Evolutionary conservation across 2,113 vertebrate species (phyloP).

Genomic region (Varanus salvator): DNA sequence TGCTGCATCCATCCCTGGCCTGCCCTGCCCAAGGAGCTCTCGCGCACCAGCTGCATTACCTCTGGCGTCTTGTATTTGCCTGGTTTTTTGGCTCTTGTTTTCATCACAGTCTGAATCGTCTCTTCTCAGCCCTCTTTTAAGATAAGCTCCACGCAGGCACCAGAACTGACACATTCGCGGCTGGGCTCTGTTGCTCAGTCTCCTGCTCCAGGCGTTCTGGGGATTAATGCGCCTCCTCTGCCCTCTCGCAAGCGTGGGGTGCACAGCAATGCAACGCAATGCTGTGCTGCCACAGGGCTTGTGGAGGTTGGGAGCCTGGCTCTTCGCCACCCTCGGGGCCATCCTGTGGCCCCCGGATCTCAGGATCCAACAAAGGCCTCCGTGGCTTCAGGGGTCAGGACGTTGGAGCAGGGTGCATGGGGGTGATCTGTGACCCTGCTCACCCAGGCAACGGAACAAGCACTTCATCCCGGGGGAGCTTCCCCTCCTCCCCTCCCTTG

Average conservation of each 20-base stretch:
- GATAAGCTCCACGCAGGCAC: background rate
- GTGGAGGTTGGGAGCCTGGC: background rate
- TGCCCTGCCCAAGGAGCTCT: too few relatives aligned
- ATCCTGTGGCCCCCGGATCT: background rate
- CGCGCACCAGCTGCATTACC: too few relatives aligned
- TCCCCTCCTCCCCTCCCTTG: too few relatives aligned
- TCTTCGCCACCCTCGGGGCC: background rate
- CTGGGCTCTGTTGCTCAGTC: background rate
- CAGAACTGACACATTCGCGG: background rate
- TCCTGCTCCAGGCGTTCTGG: background rate
- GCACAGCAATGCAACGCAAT: background rate
- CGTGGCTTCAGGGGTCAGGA: background rate
- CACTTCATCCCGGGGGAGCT: background rate
- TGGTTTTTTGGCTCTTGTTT: too few relatives aligned
- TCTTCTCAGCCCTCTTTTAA: background rate
- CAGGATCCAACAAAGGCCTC: background rate
- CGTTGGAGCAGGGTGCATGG: background rate
- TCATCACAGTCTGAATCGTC: too few relatives aligned
- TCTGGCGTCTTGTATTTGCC: too few relatives aligned
- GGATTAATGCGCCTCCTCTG: background rate
- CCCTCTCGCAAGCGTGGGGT: fast-evolving
- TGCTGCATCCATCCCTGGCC: too few relatives aligned
- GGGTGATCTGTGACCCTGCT: background rate
- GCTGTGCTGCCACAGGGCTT: background rate
- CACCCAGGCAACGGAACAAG: background rate